A percentile compares a stretch with the other conserved stretches of the same genome.
phyloP scores from a whole-genome alignment of 2,113 vertebrate genomes.

The Narcine bancroftii region DNA sequence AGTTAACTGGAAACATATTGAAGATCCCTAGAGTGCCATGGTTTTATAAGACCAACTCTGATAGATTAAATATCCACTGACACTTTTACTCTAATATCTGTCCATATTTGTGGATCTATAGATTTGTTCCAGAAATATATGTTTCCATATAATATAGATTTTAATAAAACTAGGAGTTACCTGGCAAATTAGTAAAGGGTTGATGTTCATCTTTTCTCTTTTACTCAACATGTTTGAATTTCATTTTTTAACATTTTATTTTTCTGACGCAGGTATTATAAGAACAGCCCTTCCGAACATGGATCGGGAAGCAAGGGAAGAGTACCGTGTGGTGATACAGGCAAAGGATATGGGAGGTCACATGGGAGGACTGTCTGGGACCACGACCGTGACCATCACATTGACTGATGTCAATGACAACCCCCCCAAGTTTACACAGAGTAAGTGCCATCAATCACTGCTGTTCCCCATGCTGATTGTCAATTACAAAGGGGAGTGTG shows the following conservation, averaged over 20 bases:
- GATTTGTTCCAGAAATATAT: slow-evolving; percentile 22
- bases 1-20: slow-evolving; percentile 25
- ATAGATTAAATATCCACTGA: slow-evolving; percentile 41
- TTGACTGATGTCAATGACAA: slow-evolving; percentile 95
- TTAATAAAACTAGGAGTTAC: slow-evolving; percentile 2
- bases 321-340: slow-evolving; percentile 94
- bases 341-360: slow-evolving; percentile 99
- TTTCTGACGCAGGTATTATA: slow-evolving; percentile 72
- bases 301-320: slow-evolving; percentile 96
- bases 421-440: slow-evolving; percentile 93
- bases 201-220: background rate
- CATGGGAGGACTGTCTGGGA: slow-evolving; percentile 91
- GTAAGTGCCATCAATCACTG: slow-evolving; percentile 58
- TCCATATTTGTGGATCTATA: slow-evolving; percentile 20
- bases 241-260: slow-evolving; percentile 15
- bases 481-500: background rate
- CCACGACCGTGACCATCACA: slow-evolving; percentile 86
- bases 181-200: background rate
- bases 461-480: no score
- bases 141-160: slow-evolving; percentile 5
- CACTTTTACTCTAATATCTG: background rate
- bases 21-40: background rate
- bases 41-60: slow-evolving; percentile 37
- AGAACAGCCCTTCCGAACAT: slow-evolving; percentile 93
- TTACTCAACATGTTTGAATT: background rate